A percentile compares a stretch with the other conserved stretches of the same genome.
Evolutionary conservation across 2,797 vertebrate species (phyloP).

Genomic region (Carapus acus): DNA sequence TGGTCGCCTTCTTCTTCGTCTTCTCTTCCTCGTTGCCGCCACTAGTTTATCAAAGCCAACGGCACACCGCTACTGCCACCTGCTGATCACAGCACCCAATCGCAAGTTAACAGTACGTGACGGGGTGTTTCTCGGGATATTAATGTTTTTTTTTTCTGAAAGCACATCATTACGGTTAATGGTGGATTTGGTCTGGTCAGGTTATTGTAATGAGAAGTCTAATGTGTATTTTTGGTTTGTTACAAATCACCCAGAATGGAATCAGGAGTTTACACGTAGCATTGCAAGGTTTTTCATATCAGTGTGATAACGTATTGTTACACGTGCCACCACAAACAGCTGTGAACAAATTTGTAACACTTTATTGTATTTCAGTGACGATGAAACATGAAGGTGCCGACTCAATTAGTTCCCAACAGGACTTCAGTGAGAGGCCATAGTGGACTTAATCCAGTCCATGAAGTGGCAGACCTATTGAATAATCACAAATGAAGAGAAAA

Average conservation of each 20-base stretch:
- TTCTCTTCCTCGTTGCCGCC: conserved; percentile 44
- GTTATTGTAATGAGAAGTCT: background rate
- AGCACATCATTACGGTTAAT: no score
- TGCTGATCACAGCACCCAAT: conserved; percentile 5
- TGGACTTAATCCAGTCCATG: conserved; percentile 37
- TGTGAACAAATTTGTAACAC: background rate
- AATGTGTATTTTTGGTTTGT: no score
- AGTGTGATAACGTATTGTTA: background rate
- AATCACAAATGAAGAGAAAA: no score
- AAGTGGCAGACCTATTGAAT: conserved; percentile 39
- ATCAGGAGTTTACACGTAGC: no score
- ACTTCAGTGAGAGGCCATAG: conserved; percentile 34
- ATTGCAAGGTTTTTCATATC: no score
- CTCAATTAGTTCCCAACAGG: background rate
- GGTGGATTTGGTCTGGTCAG: background rate
- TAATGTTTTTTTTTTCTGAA: no score
- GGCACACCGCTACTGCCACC: conserved; percentile 37
- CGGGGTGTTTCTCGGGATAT: no score
- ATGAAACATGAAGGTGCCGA: background rate
- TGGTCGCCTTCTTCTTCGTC: conserved; percentile 70
- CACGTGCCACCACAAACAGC: background rate
- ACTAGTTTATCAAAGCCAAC: conserved; percentile 38
- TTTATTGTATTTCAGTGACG: conserved; percentile 10
- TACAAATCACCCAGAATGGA: no score
- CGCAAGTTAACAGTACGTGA: no score